Conservation (phyloP, 2,888 invertebrate species). For the Scrobipalpa costella region DNA sequence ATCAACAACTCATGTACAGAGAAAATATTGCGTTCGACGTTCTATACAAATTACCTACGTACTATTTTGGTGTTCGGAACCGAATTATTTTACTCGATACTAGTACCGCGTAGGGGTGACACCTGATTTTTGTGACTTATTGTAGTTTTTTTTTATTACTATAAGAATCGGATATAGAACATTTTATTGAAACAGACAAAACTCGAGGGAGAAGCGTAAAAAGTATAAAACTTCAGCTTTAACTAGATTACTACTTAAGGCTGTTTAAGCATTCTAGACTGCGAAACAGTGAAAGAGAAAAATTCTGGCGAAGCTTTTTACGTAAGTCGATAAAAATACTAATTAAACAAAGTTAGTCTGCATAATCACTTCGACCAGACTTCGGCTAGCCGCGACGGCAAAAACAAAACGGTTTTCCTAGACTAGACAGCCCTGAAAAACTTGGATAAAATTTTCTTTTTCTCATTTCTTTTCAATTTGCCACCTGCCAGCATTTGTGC, state of each 20-base stretch:
- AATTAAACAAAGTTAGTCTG: constrained; percentile 16
- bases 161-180: background rate
- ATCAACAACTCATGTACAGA: constrained; percentile 70
- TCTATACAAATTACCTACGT: constrained; percentile 69
- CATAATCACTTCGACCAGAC: constrained; percentile 19
- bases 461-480: constrained; percentile 20
- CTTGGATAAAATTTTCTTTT: constrained; percentile 8
- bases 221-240: background rate
- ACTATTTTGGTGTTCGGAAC: constrained; percentile 75
- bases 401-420: constrained; percentile 4
- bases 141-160: background rate
- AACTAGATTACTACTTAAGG: too few relatives aligned
- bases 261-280: background rate
- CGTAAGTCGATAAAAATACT: constrained; percentile 10
- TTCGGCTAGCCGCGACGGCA: constrained; percentile 9
- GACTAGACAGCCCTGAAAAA: constrained; percentile 13
- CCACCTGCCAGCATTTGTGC: constrained; percentile 21
- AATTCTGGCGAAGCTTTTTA: background rate
- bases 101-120: constrained; percentile 48
- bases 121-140: constrained; percentile 36
- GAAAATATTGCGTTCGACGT: constrained; percentile 68
- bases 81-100: constrained; percentile 55
- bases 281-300: background rate
- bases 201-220: background rate
- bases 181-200: background rate